Evolutionary conservation across 2,888 invertebrate genomes (phyloP).

Genomic region (Stenodema calcarata): DNA sequence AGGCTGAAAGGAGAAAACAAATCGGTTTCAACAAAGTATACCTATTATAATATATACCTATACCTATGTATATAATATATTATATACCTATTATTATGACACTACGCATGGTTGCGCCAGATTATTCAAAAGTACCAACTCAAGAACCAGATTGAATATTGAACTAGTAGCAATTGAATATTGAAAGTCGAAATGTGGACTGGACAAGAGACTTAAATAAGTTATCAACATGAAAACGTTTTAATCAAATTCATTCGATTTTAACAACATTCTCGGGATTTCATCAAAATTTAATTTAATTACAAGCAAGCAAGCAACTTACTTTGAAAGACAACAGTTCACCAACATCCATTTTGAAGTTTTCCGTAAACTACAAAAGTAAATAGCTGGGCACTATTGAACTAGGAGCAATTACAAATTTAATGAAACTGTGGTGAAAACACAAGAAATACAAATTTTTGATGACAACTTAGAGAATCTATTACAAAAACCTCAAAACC

Average conservation of each 20-base stretch:
- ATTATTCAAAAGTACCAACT: background rate
- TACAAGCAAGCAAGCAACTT: constrained; percentile 53
- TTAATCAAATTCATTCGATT: background rate
- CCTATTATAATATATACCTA: background rate
- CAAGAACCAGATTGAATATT: background rate
- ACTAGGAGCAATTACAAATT: too few species aligned
- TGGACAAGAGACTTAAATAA: background rate
- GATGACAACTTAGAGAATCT: too few species aligned
- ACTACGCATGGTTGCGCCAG: background rate
- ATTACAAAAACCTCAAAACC: too few species aligned
- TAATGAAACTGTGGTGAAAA: too few species aligned
- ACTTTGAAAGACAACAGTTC: constrained; percentile 69
- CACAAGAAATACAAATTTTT: too few species aligned
- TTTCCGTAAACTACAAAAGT: background rate
- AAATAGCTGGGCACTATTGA: background rate
- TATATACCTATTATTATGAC: too few species aligned
- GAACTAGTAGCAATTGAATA: background rate
- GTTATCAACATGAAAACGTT: background rate
- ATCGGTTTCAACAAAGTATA: background rate
- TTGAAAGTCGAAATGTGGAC: background rate
- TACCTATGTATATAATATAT: background rate
- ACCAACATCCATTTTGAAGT: constrained; percentile 66
- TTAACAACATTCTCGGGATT: background rate
- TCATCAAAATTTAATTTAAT: background rate
- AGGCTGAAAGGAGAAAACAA: constrained; percentile 67